Conservation (phyloP, 2,888 invertebrate species). For the Dendrolimus pini region DNA sequence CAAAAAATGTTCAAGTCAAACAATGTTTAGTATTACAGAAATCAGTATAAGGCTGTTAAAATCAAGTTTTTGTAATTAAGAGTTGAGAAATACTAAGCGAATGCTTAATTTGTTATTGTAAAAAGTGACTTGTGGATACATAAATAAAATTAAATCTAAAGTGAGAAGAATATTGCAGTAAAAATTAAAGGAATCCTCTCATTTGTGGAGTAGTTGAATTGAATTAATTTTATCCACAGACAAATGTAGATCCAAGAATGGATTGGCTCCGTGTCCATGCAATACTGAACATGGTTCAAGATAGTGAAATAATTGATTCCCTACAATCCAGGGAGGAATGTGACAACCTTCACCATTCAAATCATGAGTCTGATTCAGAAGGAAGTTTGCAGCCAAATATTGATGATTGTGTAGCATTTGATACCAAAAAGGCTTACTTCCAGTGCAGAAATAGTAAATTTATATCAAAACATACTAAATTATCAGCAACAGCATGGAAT, state of each 20-base stretch:
- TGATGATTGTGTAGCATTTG: constrained; percentile 24
- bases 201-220: constrained; percentile 53
- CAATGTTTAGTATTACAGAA: too few relatives aligned
- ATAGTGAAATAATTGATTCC: constrained; percentile 59
- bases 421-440: constrained; percentile 43
- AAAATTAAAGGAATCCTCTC: too few relatives aligned
- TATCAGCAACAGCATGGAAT: constrained; percentile 22
- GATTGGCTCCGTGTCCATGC: constrained; percentile 71
- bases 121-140: too few relatives aligned
- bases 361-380: constrained; percentile 62
- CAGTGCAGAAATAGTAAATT: constrained; percentile 42
- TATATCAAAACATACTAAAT: constrained; percentile 39
- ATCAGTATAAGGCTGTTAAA: too few relatives aligned
- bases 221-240: constrained; percentile 71
- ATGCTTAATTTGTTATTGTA: too few relatives aligned
- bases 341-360: constrained; percentile 54
- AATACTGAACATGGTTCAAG: constrained; percentile 65
- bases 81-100: too few relatives aligned
- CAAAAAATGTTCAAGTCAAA: too few relatives aligned
- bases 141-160: background rate
- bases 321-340: constrained; percentile 57
- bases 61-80: too few relatives aligned
- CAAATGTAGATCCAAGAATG: constrained; percentile 66
- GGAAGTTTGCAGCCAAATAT: constrained; percentile 43
- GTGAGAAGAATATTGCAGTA: constrained; percentile 1